Base-by-base conservation (phyloP, 2,113 vertebrate genomes). In the Notothenia rossii region DNA sequence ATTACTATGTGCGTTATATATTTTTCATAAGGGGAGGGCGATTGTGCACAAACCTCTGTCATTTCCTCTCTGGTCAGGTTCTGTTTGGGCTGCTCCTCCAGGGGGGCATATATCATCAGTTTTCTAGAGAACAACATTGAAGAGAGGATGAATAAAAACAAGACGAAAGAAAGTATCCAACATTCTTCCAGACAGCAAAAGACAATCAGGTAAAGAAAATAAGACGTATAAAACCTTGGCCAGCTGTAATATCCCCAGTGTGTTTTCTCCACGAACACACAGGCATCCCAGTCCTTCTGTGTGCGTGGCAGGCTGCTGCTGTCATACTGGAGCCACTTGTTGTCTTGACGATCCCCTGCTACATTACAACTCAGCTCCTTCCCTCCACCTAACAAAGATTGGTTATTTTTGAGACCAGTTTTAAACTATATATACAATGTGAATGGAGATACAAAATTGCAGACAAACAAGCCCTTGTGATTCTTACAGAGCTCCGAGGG, bases 201-300 rank as follows among this genome's bases (percentile, higher is more conserved):
- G 18, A 43, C 45, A 60, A 2, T 33, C 5, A 53, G 36, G 50
- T 7, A 65, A 83, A 75, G 6, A 9, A 53, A 14, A 65, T 4
- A 65, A 65, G 40, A 13, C 14, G 76, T 63, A 7, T n/a, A 15
- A 93, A 40, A 99, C 98, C 89, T 95, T 80, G 98, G 98, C 98
- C 98, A 99, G 48, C 93, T 94, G 43, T 97, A 98, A 86, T 99
- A 99, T 8, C 98, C 98, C 98, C 98, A 99, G 83, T 99, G 98
- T 1, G 98, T 99, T 89, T 99, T 99, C 80, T 99, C 98, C 90
- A 99, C 96, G 88, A 99, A 99, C 63, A 88, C 94, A 83, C 95
- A 96, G 0, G 90, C 83, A 33, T 98, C 96, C 98, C 98, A 99
- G 46, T 95, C 96, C 84, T 96, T 86, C 82, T 97, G 96, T 7